These are phyloP conservation scores for Habroteleia sp. DNA, from an alignment of 2,888 invertebrate genomes.

Conservation along the genomic window DNA sequence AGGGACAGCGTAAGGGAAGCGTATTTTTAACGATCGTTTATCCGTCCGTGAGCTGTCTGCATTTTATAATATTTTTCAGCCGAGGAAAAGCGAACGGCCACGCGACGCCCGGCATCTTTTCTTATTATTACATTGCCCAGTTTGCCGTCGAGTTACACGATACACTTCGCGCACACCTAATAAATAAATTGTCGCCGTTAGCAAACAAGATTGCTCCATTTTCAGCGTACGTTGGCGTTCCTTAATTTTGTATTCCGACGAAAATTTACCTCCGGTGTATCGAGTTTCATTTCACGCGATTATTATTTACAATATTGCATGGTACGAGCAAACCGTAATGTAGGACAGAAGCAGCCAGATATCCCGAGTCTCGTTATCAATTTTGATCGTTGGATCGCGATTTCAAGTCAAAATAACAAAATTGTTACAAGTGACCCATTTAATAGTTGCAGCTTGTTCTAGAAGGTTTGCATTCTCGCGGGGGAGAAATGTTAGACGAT, in stretches of 20 bases:
- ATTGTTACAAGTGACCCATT: constrained; percentile 20
- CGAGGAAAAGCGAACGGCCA: constrained; percentile 34
- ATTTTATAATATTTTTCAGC: constrained; percentile 43
- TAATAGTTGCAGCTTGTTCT: constrained; percentile 28
- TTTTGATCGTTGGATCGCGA: constrained; percentile 24
- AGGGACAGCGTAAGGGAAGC: constrained; percentile 51
- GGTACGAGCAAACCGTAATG: constrained; percentile 17
- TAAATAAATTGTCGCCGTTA: constrained; percentile 15
- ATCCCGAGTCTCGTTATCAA: constrained; percentile 19
- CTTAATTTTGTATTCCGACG: background rate
- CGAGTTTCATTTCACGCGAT: background rate
- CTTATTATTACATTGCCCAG: constrained; percentile 11
- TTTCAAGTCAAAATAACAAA: constrained; percentile 10
- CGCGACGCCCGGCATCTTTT: constrained; percentile 26
- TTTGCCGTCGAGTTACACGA: constrained; percentile 2
- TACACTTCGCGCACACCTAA: constrained; percentile 4
- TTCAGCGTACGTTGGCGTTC: background rate
- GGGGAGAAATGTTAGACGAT: background rate
- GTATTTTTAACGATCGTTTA: constrained; percentile 52
- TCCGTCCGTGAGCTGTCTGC: constrained; percentile 42
- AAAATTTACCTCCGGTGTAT: constrained; percentile 8
- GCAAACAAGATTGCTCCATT: constrained; percentile 32
- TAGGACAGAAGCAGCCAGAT: constrained; percentile 12
- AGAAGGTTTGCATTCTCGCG: constrained; percentile 15
- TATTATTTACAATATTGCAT: constrained; percentile 24